Conservation (phyloP, 2,797 vertebrate genomes). For the Pygocentrus nattereri region DNA sequence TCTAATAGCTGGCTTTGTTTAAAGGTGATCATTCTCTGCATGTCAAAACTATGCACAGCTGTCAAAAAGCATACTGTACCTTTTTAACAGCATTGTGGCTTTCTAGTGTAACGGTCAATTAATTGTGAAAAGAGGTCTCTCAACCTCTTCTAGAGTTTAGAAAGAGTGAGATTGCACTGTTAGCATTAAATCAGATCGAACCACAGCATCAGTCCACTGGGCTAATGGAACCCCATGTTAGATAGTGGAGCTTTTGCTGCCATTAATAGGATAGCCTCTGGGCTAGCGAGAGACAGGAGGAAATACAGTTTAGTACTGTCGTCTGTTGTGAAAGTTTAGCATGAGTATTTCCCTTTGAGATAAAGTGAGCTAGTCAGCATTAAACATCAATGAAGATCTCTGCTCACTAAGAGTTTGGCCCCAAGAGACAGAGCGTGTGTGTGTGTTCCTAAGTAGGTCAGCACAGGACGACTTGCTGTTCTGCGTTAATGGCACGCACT, state of each 20-base stretch:
- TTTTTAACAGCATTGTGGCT: background rate
- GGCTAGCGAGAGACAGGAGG: constrained; percentile 1
- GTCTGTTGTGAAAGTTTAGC: background rate
- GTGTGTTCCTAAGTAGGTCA: constrained; percentile 58
- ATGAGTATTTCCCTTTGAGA: constrained; percentile 33
- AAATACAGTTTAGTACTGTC: background rate
- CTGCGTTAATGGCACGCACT: constrained; percentile 49
- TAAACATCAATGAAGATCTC: constrained; percentile 44
- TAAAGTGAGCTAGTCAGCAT: constrained; percentile 30
- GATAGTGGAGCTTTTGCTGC: constrained; percentile 12
- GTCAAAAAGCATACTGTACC: background rate
- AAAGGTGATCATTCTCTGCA: background rate
- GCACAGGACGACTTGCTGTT: constrained; percentile 43
- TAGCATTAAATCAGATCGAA: constrained; percentile 15
- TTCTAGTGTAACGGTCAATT: too few species aligned
- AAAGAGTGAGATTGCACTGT: background rate
- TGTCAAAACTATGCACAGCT: background rate
- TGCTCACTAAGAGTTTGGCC: constrained; percentile 22
- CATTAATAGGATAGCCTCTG: constrained; percentile 3
- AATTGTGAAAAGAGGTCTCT: background rate
- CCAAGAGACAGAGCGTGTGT: constrained; percentile 50
- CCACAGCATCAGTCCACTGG: background rate
- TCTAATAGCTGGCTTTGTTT: background rate
- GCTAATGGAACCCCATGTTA: constrained; percentile 35
- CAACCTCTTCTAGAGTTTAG: background rate